Evolutionary conservation across 2,113 vertebrate genomes (phyloP).

Genomic region (Nesogale talazaci): DNA sequence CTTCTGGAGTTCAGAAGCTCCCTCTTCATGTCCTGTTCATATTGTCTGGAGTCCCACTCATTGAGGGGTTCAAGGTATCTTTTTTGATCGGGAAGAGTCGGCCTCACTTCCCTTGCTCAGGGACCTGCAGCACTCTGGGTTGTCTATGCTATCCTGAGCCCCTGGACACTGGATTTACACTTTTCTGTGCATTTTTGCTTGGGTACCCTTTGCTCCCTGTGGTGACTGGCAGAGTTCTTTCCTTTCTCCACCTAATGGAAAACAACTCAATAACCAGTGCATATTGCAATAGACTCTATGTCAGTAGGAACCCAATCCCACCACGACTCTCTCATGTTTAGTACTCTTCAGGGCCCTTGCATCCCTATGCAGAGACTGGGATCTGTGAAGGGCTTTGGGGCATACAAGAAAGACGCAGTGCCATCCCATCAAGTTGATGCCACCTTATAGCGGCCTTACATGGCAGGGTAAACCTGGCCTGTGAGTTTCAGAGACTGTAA

Average conservation of each 20-base stretch:
- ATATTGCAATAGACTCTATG: no score
- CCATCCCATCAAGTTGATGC: neutral
- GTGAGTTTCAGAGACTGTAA: no score
- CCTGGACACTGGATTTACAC: no score
- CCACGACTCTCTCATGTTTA: neutral
- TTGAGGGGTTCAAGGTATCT: no score
- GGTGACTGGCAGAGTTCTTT: neutral
- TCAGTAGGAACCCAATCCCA: neutral
- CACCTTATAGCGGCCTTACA: neutral
- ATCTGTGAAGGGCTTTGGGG: neutral
- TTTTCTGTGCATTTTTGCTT: neutral
- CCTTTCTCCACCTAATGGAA: neutral
- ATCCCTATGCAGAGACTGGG: neutral
- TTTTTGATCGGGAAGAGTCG: neutral
- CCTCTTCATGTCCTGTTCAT: neutral
- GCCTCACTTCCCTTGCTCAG: neutral
- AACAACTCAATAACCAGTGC: neutral
- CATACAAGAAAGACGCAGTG: neutral
- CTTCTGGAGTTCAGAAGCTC: neutral
- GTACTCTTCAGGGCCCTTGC: neutral
- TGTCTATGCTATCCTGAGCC: neutral
- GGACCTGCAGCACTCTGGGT: neutral
- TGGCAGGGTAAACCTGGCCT: no score
- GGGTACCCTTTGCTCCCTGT: neutral
- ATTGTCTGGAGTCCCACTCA: neutral